Conservation (phyloP, 2,797 vertebrate genomes). For the Eulemur albifrons region DNA sequence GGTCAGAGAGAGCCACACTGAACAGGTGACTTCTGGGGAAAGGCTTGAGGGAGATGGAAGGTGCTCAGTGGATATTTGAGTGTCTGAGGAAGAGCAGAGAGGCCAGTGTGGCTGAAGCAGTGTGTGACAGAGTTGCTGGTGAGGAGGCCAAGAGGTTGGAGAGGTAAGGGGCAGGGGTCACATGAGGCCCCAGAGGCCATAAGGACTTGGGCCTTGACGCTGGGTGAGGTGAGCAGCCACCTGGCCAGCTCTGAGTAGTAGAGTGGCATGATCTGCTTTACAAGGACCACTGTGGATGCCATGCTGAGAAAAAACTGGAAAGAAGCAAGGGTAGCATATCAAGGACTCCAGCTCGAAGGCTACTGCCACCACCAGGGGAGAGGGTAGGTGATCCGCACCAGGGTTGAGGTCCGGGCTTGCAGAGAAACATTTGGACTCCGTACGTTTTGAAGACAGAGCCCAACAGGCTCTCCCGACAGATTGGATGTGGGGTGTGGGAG, state of each 20-base stretch:
- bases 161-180: neutral
- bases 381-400: neutral
- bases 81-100: neutral
- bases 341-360: neutral
- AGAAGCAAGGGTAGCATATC: neutral
- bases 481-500: neutral
- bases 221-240: neutral
- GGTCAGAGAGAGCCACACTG: neutral
- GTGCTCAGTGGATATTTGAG: neutral
- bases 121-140: neutral
- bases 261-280: neutral
- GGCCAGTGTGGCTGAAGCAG: neutral
- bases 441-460: neutral
- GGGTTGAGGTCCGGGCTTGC: neutral
- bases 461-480: neutral
- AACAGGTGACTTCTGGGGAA: neutral
- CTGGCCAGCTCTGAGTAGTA: neutral
- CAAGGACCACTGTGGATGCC: neutral
- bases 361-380: fast-evolving
- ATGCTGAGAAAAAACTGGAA: neutral
- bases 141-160: neutral
- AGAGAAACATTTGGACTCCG: neutral
- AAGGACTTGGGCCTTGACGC: neutral
- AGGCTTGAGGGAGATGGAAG: neutral
- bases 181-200: neutral